Percentiles rank a stretch among this genome's conserved stretches.
These are phyloP conservation scores for Synergus japonicus DNA, from an alignment of 2,888 invertebrate species.

Conservation along the genomic window DNA sequence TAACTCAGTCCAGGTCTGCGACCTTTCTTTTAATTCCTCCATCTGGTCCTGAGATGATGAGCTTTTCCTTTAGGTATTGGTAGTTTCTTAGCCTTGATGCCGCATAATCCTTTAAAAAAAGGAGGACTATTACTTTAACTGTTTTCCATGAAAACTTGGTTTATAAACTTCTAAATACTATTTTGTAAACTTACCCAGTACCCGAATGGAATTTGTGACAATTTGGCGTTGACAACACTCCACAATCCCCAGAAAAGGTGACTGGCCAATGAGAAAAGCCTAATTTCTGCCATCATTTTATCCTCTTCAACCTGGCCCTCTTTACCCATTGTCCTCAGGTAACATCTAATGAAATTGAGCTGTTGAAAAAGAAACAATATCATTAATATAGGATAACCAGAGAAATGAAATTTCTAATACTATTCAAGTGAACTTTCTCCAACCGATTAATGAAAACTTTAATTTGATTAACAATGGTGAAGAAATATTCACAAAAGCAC, in stretches of 20 bases:
- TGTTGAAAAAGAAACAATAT: constrained; percentile 59
- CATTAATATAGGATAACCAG: constrained; percentile 37
- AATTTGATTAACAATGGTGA: not conserved
- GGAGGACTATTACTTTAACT: not conserved
- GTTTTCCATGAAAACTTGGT: no score
- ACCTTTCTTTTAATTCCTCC: constrained; percentile 57
- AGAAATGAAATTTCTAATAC: constrained; percentile 26
- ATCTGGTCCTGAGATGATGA: constrained; percentile 64
- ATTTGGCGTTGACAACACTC: constrained; percentile 92
- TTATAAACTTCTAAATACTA: not conserved
- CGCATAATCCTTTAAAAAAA: constrained; percentile 82
- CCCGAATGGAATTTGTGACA: constrained; percentile 94
- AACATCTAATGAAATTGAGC: constrained; percentile 77
- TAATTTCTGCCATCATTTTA: constrained; percentile 87
- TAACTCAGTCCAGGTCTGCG: not conserved
- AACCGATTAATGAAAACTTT: constrained; percentile 10
- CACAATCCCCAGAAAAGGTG: constrained; percentile 97
- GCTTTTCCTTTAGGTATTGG: constrained; percentile 81
- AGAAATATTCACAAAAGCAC: not conserved
- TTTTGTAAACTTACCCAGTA: constrained; percentile 87
- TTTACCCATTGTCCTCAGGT: constrained; percentile 73
- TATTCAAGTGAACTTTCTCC: constrained; percentile 5
- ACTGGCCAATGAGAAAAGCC: constrained; percentile 90
- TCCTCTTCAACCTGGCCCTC: constrained; percentile 80
- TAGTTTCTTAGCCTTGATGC: constrained; percentile 82